Evolutionary conservation across 92 coral and sea anemone species (phyloP).

Genomic region (Siderastrea radians): DNA sequence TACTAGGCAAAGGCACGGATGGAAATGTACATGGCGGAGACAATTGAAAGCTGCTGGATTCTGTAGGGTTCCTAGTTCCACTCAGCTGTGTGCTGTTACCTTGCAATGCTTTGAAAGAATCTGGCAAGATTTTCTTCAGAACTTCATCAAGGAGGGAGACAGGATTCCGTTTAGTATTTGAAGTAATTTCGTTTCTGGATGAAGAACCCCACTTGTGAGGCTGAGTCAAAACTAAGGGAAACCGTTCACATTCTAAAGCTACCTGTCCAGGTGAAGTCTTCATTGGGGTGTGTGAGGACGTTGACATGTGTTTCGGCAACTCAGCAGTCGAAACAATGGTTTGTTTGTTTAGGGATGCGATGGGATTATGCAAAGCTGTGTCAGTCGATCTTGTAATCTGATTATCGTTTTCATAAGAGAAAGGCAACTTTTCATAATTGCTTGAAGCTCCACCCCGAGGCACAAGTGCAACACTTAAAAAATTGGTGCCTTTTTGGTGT

Average conservation of each 20-base stretch:
- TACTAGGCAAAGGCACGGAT: too few relatives aligned
- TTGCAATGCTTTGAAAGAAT: not conserved
- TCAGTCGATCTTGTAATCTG: not conserved
- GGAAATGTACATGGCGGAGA: not conserved
- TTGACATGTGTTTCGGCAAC: not conserved
- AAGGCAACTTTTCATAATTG: too few relatives aligned
- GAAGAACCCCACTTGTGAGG: not conserved
- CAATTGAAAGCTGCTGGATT: not conserved
- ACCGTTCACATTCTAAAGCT: not conserved
- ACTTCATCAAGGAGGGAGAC: conserved; percentile 12
- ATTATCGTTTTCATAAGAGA: too few relatives aligned
- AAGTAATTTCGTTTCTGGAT: not conserved
- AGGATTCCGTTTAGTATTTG: not conserved
- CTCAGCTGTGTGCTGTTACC: not conserved
- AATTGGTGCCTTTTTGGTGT: not conserved
- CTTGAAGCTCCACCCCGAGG: too few relatives aligned
- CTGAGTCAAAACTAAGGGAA: not conserved
- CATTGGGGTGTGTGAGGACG: not conserved
- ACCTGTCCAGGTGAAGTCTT: not conserved
- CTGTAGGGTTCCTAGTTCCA: not conserved
- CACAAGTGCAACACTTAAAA: not conserved
- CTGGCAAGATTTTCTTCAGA: not conserved
- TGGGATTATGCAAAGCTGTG: not conserved
- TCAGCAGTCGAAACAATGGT: not conserved
- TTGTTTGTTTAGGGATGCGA: not conserved